Evolutionary conservation across 1,140 invertebrate genomes (phyloP), one percentile per base, ranked within the genome.

Genomic region (Drosophila athabasca): DNA sequence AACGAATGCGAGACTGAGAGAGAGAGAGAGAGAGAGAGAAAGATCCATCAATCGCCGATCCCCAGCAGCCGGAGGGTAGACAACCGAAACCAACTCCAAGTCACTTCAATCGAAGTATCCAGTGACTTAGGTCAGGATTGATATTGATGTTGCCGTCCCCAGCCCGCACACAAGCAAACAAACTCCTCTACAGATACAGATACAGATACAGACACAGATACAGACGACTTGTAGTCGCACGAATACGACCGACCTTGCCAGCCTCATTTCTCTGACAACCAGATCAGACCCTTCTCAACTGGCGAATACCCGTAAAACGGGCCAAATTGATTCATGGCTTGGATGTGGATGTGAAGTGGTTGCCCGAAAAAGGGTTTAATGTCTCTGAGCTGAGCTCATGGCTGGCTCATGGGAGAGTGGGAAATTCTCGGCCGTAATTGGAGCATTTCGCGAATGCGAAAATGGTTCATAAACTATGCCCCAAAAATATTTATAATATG

Each of bases 91-190:
- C 35, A 39, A 39, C 35, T 39, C 35, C 35, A 39, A 39, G 35
- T 39, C 35, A 39, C 35, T 13, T 39, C 35, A 39, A 39, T 39
- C 35, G 35, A 39, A 39, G 35, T 39, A 11, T 39, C 35, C 50
- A 43, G 53, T 87, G 75, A 69, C 79, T 88, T 88, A 82, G 83
- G 82, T 87, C 83, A 82, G 83, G 83, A 88, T 62, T 88, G 79
- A 82, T 57, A 88, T 62, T 88, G 79, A 82, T 57, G 52, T 67
- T 54, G 55, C 55, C 51, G 69, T 46, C 41, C 39, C 59, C 45
- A 15, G 54, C 41, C 46, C 44, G 51, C 77, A 52, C 43, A 49
- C 19, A 26, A 58, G 50, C 15, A 26, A 58, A 54, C 15, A 55
- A 44, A 57, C 43, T 49, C 72, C 58, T 48, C 67, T 51, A 39